phyloP scores from a whole-genome alignment of 2,113 vertebrate genomes.

The Ibidorhyncha struthersii region DNA sequence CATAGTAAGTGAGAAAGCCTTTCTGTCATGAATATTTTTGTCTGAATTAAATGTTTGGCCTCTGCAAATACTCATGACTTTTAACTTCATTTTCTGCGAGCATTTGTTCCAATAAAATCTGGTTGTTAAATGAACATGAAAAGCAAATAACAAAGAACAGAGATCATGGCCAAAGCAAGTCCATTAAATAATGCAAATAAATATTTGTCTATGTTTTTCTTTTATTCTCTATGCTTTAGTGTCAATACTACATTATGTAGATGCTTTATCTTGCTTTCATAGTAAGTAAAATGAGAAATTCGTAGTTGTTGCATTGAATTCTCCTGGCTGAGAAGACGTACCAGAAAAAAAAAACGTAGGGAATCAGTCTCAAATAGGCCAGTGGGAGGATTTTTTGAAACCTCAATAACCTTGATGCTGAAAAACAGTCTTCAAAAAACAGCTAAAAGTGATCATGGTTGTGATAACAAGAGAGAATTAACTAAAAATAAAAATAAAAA shows the following conservation, averaged over 20 bases:
- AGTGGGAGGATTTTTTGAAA: background rate
- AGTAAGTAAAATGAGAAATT: background rate
- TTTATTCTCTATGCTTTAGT: background rate
- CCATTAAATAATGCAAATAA: background rate
- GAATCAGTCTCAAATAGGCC: background rate
- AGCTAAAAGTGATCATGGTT: background rate
- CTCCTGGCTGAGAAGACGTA: background rate
- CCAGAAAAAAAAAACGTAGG: background rate
- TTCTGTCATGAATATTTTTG: background rate
- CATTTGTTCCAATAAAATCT: background rate
- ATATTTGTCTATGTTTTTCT: background rate
- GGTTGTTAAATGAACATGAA: background rate
- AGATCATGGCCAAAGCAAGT: background rate
- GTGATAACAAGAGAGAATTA: background rate
- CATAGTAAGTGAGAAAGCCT: background rate
- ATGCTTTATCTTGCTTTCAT: background rate
- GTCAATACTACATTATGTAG: background rate
- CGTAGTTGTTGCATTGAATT: background rate
- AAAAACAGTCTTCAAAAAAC: background rate
- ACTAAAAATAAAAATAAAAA: background rate
- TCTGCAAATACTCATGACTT: background rate
- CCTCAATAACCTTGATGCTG: background rate
- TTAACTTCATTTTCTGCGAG: background rate
- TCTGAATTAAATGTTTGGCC: background rate
- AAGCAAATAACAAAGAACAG: background rate